Conservation (phyloP, 2,888 invertebrate genomes). For the Plagodis pulveraria region DNA sequence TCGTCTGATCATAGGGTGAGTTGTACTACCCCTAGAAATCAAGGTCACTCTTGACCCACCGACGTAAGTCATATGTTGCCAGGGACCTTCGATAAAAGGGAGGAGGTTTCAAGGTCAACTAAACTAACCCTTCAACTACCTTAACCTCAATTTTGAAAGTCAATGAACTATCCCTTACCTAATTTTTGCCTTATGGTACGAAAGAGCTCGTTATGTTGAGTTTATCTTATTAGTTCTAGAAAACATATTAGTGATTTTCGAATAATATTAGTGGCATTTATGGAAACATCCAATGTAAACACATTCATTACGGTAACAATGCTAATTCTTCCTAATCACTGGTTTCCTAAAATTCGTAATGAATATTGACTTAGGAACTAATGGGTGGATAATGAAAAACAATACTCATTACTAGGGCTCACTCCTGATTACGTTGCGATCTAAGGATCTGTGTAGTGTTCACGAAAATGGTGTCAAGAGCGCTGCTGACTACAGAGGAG, state of each 20-base stretch:
- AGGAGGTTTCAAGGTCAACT: slow-evolving; percentile 30
- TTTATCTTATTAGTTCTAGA: slow-evolving; percentile 7
- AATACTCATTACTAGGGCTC: slow-evolving; percentile 5
- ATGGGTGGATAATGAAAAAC: slow-evolving; percentile 21
- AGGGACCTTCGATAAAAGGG: slow-evolving; percentile 38
- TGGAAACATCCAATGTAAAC: slow-evolving; percentile 31
- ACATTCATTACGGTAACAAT: slow-evolving; percentile 42
- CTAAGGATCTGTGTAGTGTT: slow-evolving; percentile 1
- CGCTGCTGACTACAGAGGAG: slow-evolving; percentile 75
- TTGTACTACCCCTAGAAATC: slow-evolving; percentile 37
- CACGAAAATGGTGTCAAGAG: slow-evolving; percentile 69
- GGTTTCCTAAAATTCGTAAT: slow-evolving; percentile 24
- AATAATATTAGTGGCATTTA: slow-evolving; percentile 16
- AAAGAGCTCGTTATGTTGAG: no score
- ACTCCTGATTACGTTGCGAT: slow-evolving; percentile 16
- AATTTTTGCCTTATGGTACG: no score
- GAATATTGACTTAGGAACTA: slow-evolving; percentile 24
- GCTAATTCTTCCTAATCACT: slow-evolving; percentile 26
- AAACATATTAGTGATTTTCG: slow-evolving; percentile 10
- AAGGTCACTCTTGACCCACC: slow-evolving; percentile 13
- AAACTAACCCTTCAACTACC: slow-evolving; percentile 36
- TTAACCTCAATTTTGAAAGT: slow-evolving; percentile 46
- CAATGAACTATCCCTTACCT: slow-evolving; percentile 31
- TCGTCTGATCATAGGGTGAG: slow-evolving; percentile 81
- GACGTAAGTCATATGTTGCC: slow-evolving; percentile 14